Percentiles rank a stretch among this genome's conserved stretches.
Evolutionary conservation across 1,140 invertebrate genomes (phyloP).

Genomic region (Drosophila ficusphila): DNA sequence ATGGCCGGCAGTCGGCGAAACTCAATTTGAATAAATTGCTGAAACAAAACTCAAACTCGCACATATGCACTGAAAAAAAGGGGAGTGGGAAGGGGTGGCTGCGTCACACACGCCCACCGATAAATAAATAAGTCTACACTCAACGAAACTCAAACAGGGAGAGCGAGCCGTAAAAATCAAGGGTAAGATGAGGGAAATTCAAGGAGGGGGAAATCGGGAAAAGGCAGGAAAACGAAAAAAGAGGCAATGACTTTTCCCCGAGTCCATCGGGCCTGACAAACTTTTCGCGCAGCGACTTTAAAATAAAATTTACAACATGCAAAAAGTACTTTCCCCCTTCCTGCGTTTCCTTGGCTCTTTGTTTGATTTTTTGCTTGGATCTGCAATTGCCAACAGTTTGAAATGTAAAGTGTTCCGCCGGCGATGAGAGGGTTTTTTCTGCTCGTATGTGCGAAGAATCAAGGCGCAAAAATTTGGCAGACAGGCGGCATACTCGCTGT

Average conservation of each 20-base stretch:
- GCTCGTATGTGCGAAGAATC: slow-evolving; percentile 74
- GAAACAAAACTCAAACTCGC: slow-evolving; percentile 59
- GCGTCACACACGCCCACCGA: background rate
- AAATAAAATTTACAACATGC: slow-evolving; percentile 73
- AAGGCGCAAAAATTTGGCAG: slow-evolving; percentile 71
- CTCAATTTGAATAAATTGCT: slow-evolving; percentile 82
- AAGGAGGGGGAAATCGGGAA: background rate
- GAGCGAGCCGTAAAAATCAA: slow-evolving; percentile 18
- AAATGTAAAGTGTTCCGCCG: slow-evolving; percentile 7
- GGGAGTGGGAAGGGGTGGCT: background rate
- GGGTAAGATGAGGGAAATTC: slow-evolving; percentile 1
- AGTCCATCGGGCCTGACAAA: slow-evolving; percentile 66
- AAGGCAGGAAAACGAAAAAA: background rate
- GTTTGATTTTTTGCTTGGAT: background rate
- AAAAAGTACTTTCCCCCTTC: slow-evolving; percentile 15
- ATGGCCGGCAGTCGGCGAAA: slow-evolving; percentile 76
- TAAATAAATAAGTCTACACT: slow-evolving; percentile 2
- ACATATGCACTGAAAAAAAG: slow-evolving; percentile 6
- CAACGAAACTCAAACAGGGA: slow-evolving; percentile 20
- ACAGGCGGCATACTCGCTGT: background rate
- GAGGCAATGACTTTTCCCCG: slow-evolving; percentile 18
- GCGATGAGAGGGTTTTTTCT: background rate
- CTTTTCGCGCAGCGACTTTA: slow-evolving; percentile 61
- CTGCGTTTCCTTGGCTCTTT: background rate
- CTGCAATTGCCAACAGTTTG: slow-evolving; percentile 37